These are phyloP conservation scores for Idaea dimidiata DNA, from an alignment of 2,888 invertebrate species.

Conservation along the genomic window DNA sequence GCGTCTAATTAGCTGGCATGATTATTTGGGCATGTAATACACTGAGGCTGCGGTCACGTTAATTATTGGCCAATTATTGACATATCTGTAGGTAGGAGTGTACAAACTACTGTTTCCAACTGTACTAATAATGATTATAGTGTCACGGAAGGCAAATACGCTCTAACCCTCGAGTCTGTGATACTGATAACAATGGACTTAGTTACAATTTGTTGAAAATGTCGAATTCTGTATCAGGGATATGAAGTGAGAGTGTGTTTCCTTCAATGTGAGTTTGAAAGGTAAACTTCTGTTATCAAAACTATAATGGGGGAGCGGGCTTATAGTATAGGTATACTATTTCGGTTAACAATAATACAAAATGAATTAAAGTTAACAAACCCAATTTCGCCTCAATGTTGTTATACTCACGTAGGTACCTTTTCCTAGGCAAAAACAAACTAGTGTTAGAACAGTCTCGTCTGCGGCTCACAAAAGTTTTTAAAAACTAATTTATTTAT, in stretches of 20 bases:
- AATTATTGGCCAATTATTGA: constrained; percentile 50
- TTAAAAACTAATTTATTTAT: constrained; percentile 6
- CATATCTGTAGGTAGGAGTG: constrained; percentile 31
- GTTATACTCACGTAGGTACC: neutral
- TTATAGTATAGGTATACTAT: neutral
- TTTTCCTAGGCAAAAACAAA: neutral
- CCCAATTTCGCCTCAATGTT: neutral
- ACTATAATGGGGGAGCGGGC: neutral
- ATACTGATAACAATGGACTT: constrained; percentile 28
- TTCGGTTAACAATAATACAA: neutral
- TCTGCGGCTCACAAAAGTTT: constrained; percentile 10
- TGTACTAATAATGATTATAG: constrained; percentile 40
- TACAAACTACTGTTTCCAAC: constrained; percentile 22
- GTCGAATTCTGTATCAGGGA: constrained; percentile 13
- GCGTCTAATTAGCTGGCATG: constrained; percentile 40
- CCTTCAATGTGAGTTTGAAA: neutral
- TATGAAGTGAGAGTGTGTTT: constrained; percentile 5
- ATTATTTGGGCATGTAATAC: constrained; percentile 40
- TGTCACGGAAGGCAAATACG: constrained; percentile 32
- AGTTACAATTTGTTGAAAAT: constrained; percentile 23
- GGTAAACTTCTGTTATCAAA: neutral
- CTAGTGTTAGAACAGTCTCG: neutral
- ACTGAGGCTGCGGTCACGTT: constrained; percentile 38
- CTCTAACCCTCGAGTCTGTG: constrained; percentile 22
- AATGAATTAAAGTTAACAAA: neutral